phyloP scores from a whole-genome alignment of 1,140 invertebrate species.

The Heterodera schachtii region DNA sequence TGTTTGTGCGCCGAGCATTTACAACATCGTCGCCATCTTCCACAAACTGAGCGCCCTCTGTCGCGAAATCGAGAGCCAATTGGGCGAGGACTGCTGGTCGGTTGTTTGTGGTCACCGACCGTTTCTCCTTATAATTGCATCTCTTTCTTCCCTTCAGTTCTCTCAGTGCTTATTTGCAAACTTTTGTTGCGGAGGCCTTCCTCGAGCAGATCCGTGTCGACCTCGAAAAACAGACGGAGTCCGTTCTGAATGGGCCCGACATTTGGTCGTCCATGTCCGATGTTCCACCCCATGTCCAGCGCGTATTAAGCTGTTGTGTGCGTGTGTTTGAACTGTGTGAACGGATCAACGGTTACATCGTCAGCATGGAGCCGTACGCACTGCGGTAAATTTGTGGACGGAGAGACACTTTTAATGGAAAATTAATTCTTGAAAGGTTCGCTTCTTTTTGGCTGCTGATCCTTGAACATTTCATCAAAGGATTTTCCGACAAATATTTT shows the following conservation, averaged over 20 bases:
- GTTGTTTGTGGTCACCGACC: neutral
- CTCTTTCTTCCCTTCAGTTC: slow-evolving; percentile 2
- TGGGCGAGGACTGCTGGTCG: slow-evolving; percentile 30
- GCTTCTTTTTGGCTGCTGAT: slow-evolving; percentile 63
- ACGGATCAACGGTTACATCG: slow-evolving; percentile 55
- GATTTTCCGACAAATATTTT: slow-evolving; percentile 34
- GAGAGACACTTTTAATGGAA: neutral
- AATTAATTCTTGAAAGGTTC: slow-evolving; percentile 41
- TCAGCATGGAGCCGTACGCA: slow-evolving; percentile 56
- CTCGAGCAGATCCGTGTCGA: slow-evolving; percentile 51
- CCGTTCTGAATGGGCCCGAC: slow-evolving; percentile 40
- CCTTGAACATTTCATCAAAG: slow-evolving; percentile 54
- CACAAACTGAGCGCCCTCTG: slow-evolving; percentile 52
- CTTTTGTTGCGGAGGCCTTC: slow-evolving; percentile 57
- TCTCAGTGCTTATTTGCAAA: slow-evolving; percentile 49
- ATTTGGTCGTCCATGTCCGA: slow-evolving; percentile 49
- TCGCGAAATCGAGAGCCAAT: slow-evolving; percentile 50
- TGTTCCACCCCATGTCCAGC: slow-evolving; percentile 47
- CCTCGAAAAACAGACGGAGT: slow-evolving; percentile 52
- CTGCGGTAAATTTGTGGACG: slow-evolving; percentile 21
- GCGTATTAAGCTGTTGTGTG: slow-evolving; percentile 49
- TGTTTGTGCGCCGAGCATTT: slow-evolving; percentile 54
- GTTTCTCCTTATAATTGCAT: too few relatives aligned
- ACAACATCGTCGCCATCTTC: slow-evolving; percentile 60
- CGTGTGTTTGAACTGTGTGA: slow-evolving; percentile 57